phyloP scores from a whole-genome alignment of 2,888 invertebrate genomes.

The Hipparchia semele region DNA sequence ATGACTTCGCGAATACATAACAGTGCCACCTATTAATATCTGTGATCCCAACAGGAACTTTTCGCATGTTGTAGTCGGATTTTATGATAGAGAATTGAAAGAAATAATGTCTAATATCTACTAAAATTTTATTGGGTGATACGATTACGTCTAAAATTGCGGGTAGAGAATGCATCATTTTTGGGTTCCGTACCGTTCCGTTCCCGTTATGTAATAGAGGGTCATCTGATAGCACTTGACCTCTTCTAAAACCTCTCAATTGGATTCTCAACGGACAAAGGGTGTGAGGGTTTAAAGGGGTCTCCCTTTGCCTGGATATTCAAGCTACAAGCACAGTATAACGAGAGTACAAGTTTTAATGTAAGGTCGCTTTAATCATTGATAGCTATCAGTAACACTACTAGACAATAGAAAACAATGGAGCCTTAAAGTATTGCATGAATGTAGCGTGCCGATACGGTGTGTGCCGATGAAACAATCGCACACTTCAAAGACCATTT shows the following conservation, averaged over 20 bases:
- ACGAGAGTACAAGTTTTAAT: no score
- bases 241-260: no score
- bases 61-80: conserved; percentile 11
- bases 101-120: conserved; percentile 2
- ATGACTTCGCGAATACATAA: conserved; percentile 33
- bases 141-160: neutral
- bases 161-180: neutral
- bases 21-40: conserved; percentile 34
- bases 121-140: neutral
- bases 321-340: no score
- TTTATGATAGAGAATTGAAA: conserved; percentile 14
- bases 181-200: neutral
- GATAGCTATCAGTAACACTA: conserved; percentile 12
- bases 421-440: conserved; percentile 31
- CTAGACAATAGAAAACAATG: conserved; percentile 34
- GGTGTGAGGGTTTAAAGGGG: no score
- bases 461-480: conserved; percentile 26
- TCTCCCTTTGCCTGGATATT: no score
- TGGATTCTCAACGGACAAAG: no score
- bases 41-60: conserved; percentile 22
- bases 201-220: no score
- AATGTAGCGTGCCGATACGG: conserved; percentile 35
- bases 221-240: no score
- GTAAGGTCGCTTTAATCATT: neutral
- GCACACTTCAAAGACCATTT: conserved; percentile 15